Percentiles rank a stretch among this genome's conserved stretches.
Conservation (phyloP, 2,797 vertebrate species). For the Melanotaenia trifasciata region DNA sequence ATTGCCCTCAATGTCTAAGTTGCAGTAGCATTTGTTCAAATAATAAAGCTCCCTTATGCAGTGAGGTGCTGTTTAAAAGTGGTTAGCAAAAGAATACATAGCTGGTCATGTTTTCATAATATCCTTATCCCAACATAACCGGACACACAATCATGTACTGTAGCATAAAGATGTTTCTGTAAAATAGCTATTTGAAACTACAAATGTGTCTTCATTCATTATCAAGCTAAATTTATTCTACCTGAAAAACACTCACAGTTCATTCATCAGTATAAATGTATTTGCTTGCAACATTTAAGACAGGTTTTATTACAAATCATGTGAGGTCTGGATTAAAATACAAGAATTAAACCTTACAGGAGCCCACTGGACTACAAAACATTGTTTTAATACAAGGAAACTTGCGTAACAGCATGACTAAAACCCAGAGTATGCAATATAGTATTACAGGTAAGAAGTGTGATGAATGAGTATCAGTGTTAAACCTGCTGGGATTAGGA, state of each 20-base stretch:
- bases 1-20: background rate
- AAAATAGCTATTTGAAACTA: background rate
- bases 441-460: slow-evolving; percentile 82
- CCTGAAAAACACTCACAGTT: background rate
- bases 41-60: background rate
- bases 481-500: slow-evolving; percentile 81
- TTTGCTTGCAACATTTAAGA: slow-evolving; percentile 18
- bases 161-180: too few species aligned
- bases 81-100: background rate
- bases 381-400: slow-evolving; percentile 73
- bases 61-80: background rate
- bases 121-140: background rate
- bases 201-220: too few species aligned
- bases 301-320: slow-evolving; percentile 27
- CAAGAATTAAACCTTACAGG: slow-evolving; percentile 37
- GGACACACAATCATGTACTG: too few species aligned
- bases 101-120: background rate
- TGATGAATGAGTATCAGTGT: slow-evolving; percentile 82
- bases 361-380: slow-evolving; percentile 54
- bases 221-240: too few species aligned
- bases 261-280: background rate
- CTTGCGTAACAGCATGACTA: slow-evolving; percentile 75
- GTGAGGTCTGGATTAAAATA: slow-evolving; percentile 46
- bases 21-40: background rate
- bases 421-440: slow-evolving; percentile 81